phyloP scores from a whole-genome alignment of 2,797 vertebrate genomes.

The Prunella strophiata region DNA sequence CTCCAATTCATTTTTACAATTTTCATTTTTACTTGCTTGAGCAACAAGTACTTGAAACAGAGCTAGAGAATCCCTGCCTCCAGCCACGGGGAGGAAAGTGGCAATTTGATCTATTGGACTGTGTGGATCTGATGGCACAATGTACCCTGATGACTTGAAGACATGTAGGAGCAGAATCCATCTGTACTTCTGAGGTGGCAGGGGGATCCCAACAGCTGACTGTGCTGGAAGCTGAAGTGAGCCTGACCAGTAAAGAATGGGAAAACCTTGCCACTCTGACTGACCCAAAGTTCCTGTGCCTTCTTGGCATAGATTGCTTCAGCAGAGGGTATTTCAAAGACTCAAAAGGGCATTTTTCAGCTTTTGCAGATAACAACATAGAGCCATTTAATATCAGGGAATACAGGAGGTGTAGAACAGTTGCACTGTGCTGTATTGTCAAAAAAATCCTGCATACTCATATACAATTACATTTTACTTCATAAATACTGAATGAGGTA shows the following conservation, averaged over 20 bases:
- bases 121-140: background rate
- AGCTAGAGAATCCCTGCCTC: background rate
- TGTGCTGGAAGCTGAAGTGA: background rate
- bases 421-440: background rate
- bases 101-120: no score
- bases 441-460: background rate
- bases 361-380: background rate
- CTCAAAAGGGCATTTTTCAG: background rate
- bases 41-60: background rate
- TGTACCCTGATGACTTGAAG: background rate
- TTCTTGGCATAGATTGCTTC: background rate
- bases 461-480: background rate
- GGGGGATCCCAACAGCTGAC: background rate
- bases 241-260: background rate
- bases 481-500: background rate
- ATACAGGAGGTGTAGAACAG: background rate
- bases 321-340: background rate
- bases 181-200: background rate
- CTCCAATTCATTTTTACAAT: background rate
- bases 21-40: no score
- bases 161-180: background rate
- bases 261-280: background rate
- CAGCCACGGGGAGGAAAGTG: background rate
- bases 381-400: background rate
- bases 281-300: background rate